These are phyloP conservation scores for Rhabdomys pumilio DNA, from an alignment of 2,797 vertebrate species.

Conservation along the genomic window DNA sequence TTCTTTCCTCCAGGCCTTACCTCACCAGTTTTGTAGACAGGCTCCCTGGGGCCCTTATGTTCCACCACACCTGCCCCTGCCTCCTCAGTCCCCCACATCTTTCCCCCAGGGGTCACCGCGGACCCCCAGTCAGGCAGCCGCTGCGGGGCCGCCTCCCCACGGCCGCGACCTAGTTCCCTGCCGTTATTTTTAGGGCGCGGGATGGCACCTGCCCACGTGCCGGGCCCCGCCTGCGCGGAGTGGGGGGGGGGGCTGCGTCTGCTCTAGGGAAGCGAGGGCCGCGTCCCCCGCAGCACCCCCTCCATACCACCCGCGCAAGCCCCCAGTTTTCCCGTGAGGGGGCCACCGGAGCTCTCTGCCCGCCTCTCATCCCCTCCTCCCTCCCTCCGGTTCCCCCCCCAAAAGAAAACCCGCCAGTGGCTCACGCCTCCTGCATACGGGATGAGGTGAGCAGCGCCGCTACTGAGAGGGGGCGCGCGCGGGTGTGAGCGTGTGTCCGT, in stretches of 20 bases:
- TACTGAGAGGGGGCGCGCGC: constrained; percentile 87
- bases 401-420: constrained; percentile 83
- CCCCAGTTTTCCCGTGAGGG: constrained; percentile 78
- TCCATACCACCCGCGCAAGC: constrained; percentile 74
- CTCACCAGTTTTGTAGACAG: constrained; percentile 70
- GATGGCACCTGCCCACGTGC: constrained; percentile 87
- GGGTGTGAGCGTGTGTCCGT: constrained; percentile 90
- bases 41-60: constrained; percentile 61
- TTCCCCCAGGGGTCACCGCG: constrained; percentile 71
- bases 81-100: not conserved
- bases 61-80: not conserved
- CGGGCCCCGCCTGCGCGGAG: constrained; percentile 81
- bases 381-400: constrained; percentile 54
- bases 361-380: constrained; percentile 56
- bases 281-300: constrained; percentile 71
- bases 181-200: constrained; percentile 87
- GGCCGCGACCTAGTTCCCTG: constrained; percentile 86
- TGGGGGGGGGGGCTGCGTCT: constrained; percentile 80
- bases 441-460: constrained; percentile 93
- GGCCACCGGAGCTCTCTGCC: constrained; percentile 64
- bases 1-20: not conserved
- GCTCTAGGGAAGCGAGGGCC: constrained; percentile 78
- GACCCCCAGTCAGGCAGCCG: constrained; percentile 81
- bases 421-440: constrained; percentile 93
- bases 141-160: constrained; percentile 83